A percentile compares a stretch with the other conserved stretches of the same genome.
Conservation (phyloP, 2,888 invertebrate species). For the Hirtodrosophila cameraria region DNA sequence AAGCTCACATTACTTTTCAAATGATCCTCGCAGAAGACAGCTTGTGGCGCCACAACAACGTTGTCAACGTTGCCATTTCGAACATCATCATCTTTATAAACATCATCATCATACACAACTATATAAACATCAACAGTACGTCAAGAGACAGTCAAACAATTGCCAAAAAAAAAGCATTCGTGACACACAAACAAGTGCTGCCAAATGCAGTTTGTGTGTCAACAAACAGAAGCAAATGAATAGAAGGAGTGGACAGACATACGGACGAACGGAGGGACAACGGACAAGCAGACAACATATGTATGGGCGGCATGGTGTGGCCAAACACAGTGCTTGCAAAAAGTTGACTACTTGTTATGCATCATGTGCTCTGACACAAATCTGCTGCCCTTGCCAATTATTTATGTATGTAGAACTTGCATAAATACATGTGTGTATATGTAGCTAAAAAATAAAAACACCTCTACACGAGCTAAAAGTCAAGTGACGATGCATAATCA, state of each 20-base stretch:
- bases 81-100: slow-evolving; percentile 8
- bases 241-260: background rate
- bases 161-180: slow-evolving; percentile 37
- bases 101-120: slow-evolving; percentile 27
- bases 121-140: slow-evolving; percentile 60
- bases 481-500: no score
- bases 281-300: slow-evolving; percentile 2
- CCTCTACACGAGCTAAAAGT: no score
- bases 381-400: slow-evolving; percentile 46
- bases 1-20: no score
- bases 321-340: slow-evolving; percentile 19
- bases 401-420: slow-evolving; percentile 1
- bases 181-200: slow-evolving; percentile 19
- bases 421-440: no score
- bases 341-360: slow-evolving; percentile 17
- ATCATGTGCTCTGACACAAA: slow-evolving; percentile 24
- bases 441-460: no score
- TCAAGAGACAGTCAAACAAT: slow-evolving; percentile 15
- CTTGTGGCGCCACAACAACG: slow-evolving; percentile 22
- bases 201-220: slow-evolving; percentile 47
- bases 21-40: no score
- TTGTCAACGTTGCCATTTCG: slow-evolving; percentile 14
- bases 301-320: background rate
- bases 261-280: background rate
- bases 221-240: slow-evolving; percentile 15